Evolutionary conservation across 2,797 vertebrate genomes (phyloP).

Genomic region (Megaceryle alcyon): DNA sequence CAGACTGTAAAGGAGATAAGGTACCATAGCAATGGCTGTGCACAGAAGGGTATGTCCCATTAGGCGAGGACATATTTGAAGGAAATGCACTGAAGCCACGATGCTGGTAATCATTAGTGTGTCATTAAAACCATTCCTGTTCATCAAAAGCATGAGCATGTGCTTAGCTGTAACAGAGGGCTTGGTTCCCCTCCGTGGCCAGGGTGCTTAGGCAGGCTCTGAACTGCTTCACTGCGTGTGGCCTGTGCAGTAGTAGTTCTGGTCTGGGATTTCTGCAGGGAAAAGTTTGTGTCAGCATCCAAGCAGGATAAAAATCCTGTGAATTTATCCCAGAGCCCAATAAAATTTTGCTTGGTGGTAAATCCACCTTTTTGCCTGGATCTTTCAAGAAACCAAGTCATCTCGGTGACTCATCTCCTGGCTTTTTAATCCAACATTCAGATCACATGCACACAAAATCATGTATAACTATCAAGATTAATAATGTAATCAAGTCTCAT

Average conservation of each 20-base stretch:
- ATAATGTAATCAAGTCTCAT: constrained; percentile 49
- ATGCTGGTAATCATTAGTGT: neutral
- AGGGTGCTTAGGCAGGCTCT: fast-evolving
- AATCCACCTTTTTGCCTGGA: neutral
- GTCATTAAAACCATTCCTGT: neutral
- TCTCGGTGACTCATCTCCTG: neutral
- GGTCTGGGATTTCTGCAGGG: neutral
- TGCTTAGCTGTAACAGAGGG: neutral
- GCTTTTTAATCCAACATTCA: constrained; percentile 6
- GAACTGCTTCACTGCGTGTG: neutral
- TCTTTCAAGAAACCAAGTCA: neutral
- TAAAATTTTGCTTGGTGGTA: neutral
- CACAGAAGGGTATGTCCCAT: neutral
- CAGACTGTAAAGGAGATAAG: neutral
- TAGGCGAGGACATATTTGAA: neutral
- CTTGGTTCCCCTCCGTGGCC: neutral
- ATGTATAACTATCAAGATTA: constrained; percentile 31
- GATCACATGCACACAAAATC: neutral
- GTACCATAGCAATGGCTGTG: fast-evolving
- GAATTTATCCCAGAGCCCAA: neutral
- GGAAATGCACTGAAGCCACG: neutral
- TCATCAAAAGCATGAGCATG: fast-evolving
- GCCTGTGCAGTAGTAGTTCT: neutral
- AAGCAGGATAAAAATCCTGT: neutral
- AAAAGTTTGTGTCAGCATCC: neutral